A percentile compares a stretch with the other conserved stretches of the same genome.
Evolutionary conservation across 1,140 invertebrate species (phyloP).

Genomic region (Drosophila orosa): DNA sequence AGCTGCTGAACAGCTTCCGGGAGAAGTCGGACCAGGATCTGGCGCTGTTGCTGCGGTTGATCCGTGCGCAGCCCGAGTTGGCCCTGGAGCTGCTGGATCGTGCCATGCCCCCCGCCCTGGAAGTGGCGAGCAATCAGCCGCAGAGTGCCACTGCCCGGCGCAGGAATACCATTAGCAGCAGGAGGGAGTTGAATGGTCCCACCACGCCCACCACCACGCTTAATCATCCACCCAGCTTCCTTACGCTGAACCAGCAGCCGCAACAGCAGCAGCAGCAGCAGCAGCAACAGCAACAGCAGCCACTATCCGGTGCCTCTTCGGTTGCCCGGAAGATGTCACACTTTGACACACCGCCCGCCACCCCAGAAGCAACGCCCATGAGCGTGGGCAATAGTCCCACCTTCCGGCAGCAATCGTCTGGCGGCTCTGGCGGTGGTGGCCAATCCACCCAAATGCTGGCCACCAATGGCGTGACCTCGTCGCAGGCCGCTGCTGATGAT

Average conservation of each 20-base stretch:
- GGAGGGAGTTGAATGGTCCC: constrained; percentile 62
- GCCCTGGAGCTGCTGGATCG: constrained; percentile 52
- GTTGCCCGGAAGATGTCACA: constrained; percentile 72
- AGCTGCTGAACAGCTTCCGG: constrained; percentile 73
- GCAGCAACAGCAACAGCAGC: constrained; percentile 23
- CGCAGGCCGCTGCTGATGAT: constrained; percentile 32
- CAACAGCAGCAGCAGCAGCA: constrained; percentile 32
- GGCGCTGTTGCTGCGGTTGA: constrained; percentile 50
- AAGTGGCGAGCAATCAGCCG: constrained; percentile 56
- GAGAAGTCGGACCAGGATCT: constrained; percentile 79
- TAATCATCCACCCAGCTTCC: constrained; percentile 58
- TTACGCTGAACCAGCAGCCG: constrained; percentile 45
- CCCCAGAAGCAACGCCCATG: constrained; percentile 83
- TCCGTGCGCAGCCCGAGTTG: constrained; percentile 59
- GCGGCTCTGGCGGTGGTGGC: background rate
- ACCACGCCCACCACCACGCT: constrained; percentile 69
- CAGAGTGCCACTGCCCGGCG: constrained; percentile 35
- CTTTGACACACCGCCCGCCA: constrained; percentile 83
- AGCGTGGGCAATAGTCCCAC: constrained; percentile 83
- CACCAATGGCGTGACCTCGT: constrained; percentile 17
- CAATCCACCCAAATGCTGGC: constrained; percentile 19
- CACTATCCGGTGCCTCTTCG: constrained; percentile 37
- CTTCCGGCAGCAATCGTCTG: constrained; percentile 68
- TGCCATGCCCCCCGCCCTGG: constrained; percentile 60
- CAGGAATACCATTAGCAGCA: constrained; percentile 78